Conservation (phyloP, 2,113 vertebrate species). For the Anseranas semipalmata region DNA sequence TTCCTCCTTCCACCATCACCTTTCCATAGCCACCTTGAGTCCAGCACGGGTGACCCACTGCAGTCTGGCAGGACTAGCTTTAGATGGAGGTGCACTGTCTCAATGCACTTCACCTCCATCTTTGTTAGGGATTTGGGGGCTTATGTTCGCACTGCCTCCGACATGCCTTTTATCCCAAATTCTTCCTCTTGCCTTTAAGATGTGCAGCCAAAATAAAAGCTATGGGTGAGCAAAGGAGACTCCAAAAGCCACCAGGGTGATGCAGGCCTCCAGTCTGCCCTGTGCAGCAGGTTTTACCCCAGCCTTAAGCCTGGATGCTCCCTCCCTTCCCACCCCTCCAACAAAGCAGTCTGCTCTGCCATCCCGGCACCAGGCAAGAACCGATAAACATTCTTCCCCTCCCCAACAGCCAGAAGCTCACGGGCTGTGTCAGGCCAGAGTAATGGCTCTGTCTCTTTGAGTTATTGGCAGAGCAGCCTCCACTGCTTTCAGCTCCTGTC, state of each 20-base stretch:
- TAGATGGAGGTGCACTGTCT: background rate
- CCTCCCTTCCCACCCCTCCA: background rate
- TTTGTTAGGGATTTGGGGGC: background rate
- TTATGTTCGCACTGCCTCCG: background rate
- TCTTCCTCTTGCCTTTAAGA: background rate
- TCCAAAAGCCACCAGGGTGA: background rate
- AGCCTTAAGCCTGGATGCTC: fast-evolving
- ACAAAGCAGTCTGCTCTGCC: background rate
- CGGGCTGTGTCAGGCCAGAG: background rate
- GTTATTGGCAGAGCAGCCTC: conserved; percentile 12
- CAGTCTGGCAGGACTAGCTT: background rate
- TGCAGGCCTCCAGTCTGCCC: background rate
- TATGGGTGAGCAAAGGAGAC: background rate
- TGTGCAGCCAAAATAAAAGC: background rate
- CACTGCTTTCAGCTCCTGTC: background rate
- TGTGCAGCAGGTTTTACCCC: background rate
- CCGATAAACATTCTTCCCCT: background rate
- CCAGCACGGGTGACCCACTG: background rate
- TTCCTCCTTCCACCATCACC: background rate
- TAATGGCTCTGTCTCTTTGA: background rate
- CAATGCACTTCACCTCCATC: background rate
- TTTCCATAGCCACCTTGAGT: background rate
- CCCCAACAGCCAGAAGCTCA: background rate
- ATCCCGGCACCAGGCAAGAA: background rate
- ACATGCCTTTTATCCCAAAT: background rate